Base-by-base conservation (phyloP, 2,888 invertebrate genomes). In the Entomobrya proxima region DNA sequence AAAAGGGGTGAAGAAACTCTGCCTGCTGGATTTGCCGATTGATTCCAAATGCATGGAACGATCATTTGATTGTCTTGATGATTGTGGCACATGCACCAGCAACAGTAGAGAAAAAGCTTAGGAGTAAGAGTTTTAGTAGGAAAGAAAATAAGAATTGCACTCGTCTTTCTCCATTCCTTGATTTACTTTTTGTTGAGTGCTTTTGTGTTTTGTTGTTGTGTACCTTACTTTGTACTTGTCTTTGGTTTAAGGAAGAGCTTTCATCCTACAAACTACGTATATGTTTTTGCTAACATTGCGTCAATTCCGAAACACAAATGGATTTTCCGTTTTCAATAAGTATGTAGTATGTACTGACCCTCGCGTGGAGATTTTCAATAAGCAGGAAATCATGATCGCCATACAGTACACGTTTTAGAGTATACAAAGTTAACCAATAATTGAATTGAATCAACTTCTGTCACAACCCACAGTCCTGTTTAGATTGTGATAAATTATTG, bases 1-100 rank as follows among this genome's bases (percentile, higher is more conserved):
- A 80, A 78, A 83, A 76, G 52, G 76, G 82, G 82, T 75, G 75
- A 82, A 76, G 76, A 82, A 82, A 82, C 82, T 67, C 37, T 37
- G 24, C 44, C 37, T 37, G 24, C 44, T 69, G 52, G 64, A 81
- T 74, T 64, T 61, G 24, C 52, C 82, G 82, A 77, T 77, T 83
- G 83, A 83, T 77, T 83, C 77, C 52, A 40, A 61, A 69, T 30
- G 24, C 44, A 44, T 3, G 67, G 15, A 13, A n/a, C 27, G 69
- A 69, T 27, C 27, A 44, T n/a, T n/a, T n/a, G n/a, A n/a, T n/a
- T n/a, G n/a, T n/a, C n/a, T n/a, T 27, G 52, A 50, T 79, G 47
- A 55, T 30, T 1, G 13, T 61, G 4, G 61, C 27, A 27, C 32
- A 32, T 30, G 15, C n/a, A 13, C 11, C 21, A 4, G 3, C 55